Percentiles rank a stretch among this genome's conserved stretches.
These are phyloP conservation scores for Dioctria linearis DNA, from an alignment of 2,888 invertebrate genomes.

Conservation along the genomic window DNA sequence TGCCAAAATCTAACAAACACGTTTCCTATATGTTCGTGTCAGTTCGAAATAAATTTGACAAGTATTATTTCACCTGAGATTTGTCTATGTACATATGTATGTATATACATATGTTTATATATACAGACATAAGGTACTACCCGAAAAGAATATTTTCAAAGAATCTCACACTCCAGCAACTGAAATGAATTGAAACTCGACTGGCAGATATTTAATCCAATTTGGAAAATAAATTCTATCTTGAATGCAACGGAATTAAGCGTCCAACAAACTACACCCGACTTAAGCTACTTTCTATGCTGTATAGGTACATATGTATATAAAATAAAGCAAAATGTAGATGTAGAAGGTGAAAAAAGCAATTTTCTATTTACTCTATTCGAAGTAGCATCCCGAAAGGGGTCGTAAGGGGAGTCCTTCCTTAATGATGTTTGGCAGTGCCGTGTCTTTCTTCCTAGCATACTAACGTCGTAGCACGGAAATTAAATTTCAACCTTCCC, in stretches of 20 bases:
- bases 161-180: background rate
- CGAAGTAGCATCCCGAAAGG: conserved; percentile 15
- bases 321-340: background rate
- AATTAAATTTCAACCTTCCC: conserved; percentile 22
- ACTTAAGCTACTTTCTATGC: background rate
- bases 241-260: conserved; percentile 35
- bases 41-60: conserved; percentile 14
- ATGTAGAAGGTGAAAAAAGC: conserved; percentile 6
- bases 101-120: background rate
- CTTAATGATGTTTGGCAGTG: conserved; percentile 42
- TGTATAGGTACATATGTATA: background rate
- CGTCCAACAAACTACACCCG: conserved; percentile 14
- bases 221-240: conserved; percentile 34
- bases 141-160: background rate
- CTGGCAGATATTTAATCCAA: conserved; percentile 38
- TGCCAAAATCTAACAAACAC: background rate
- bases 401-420: background rate
- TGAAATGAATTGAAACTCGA: conserved; percentile 37
- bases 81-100: background rate
- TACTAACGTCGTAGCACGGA: conserved; percentile 10
- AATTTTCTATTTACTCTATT: conserved; percentile 35
- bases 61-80: conserved; percentile 35
- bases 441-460: conserved; percentile 25
- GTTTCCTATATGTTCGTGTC: background rate
- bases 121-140: no score